These are phyloP conservation scores for Corythaixoides concolor DNA, from an alignment of 2,113 vertebrate species.

Conservation along the genomic window DNA sequence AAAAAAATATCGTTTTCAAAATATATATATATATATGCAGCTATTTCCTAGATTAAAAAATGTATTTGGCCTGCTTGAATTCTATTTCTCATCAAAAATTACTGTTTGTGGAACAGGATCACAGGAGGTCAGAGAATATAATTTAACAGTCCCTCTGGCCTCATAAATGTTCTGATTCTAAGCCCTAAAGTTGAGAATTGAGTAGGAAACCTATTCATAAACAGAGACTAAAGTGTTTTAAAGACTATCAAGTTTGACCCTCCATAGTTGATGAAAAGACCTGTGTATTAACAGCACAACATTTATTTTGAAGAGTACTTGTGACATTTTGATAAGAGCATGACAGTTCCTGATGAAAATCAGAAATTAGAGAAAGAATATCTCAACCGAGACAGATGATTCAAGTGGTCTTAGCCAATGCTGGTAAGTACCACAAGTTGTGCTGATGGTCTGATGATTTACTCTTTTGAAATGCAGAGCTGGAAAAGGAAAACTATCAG, in stretches of 20 bases:
- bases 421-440: neutral
- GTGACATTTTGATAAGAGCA: neutral
- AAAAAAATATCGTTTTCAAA: neutral
- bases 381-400: neutral
- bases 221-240: neutral
- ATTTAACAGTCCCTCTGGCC: neutral
- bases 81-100: neutral
- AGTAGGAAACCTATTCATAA: neutral
- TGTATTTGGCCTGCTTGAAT: neutral
- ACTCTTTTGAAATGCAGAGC: neutral
- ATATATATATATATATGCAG: neutral
- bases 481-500: neutral
- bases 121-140: neutral
- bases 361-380: slow-evolving; percentile 17
- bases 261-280: neutral
- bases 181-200: neutral
- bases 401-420: neutral
- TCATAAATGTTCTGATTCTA: neutral
- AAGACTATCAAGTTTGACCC: neutral
- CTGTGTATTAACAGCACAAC: neutral
- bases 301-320: neutral
- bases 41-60: neutral
- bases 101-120: neutral
- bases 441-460: neutral
- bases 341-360: slow-evolving; percentile 23